Base-by-base conservation (phyloP, 2,797 vertebrate species). In the Acipenser transmontanus region DNA sequence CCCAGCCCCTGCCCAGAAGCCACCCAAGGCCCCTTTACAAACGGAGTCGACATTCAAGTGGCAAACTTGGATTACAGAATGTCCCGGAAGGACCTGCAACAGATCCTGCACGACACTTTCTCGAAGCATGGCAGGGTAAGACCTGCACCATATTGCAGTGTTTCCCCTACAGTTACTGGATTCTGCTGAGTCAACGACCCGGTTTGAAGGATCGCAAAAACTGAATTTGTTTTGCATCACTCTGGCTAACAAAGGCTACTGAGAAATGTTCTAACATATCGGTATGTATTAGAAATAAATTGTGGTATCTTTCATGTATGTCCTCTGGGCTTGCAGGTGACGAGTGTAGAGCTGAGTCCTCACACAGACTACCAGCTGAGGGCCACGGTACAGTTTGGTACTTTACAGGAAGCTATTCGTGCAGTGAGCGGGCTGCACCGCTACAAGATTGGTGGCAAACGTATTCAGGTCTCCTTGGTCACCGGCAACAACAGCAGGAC, bases 321-420 rank as follows among this genome's bases (percentile, higher is more conserved):
- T 34, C 34, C 34, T 34, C 34, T 34, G 34, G 34, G 34, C 34
- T 62, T 79, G 47, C 60, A 99, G 97, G 93, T 99, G 66, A 97
- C 92, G 82, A 80, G 73, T 47, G 88, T 98, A 50, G 95, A 98
- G 72, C 93, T 99, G 61, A 97, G 95, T 75, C 95, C 95, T 61
- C 95, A 99, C 73, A 98, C 96, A 0, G 97, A 99, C 80, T 98
- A 98, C 76, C 96, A 99, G 78, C 79, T 99, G 71, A 96, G 93
- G 78, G 96, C 95, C 50, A 86, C 88, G 1, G 78, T 99, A 70
- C 93, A 95, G 77, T 96, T 99, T 95, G 82, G 89, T 69, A 94
- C 84, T 9, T 83, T 99, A 48, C 94, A 96, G 77, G 95, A 98
- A 82, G 96, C 96, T 0, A 94, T 98, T 56, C 81, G 84, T 17